Conservation (phyloP, 2,113 vertebrate species). For the Brachyhypopomus gauderio region DNA sequence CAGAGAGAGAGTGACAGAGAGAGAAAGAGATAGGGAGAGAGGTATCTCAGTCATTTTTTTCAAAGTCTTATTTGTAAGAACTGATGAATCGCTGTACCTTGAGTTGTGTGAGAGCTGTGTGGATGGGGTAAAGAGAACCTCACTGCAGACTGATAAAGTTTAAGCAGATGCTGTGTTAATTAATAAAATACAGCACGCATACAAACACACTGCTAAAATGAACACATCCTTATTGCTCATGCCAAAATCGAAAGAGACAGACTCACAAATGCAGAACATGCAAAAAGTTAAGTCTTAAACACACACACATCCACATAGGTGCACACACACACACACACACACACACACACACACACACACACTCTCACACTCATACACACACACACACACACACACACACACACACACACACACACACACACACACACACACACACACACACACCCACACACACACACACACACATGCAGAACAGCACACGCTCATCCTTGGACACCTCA, state of each 20-base stretch:
- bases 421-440: not conserved
- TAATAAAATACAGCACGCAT: slow-evolving; percentile 41
- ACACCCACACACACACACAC: slow-evolving; percentile 11
- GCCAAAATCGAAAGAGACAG: slow-evolving; percentile 50
- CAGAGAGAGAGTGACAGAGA: slow-evolving; percentile 23
- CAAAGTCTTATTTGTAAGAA: not conserved
- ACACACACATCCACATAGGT: slow-evolving; percentile 32
- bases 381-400: slow-evolving; percentile 29
- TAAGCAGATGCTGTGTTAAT: slow-evolving; percentile 29
- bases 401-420: slow-evolving; percentile 4
- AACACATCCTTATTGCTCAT: slow-evolving; percentile 65
- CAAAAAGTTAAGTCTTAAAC: slow-evolving; percentile 47
- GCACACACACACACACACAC: slow-evolving; percentile 14
- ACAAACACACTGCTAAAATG: not conserved
- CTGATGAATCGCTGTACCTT: not conserved
- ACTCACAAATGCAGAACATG: slow-evolving; percentile 58
- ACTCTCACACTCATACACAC: no score
- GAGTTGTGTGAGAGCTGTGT: not conserved
- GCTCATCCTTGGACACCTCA: slow-evolving; percentile 31
- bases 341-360: not conserved
- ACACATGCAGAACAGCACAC: not conserved
- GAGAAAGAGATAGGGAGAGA: slow-evolving; percentile 17
- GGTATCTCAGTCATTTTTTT: slow-evolving; percentile 12
- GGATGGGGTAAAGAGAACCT: not conserved
- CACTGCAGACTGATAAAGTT: not conserved